These are phyloP conservation scores for Sander lucioperca DNA, from an alignment of 2,113 vertebrate species.

Conservation along the genomic window DNA sequence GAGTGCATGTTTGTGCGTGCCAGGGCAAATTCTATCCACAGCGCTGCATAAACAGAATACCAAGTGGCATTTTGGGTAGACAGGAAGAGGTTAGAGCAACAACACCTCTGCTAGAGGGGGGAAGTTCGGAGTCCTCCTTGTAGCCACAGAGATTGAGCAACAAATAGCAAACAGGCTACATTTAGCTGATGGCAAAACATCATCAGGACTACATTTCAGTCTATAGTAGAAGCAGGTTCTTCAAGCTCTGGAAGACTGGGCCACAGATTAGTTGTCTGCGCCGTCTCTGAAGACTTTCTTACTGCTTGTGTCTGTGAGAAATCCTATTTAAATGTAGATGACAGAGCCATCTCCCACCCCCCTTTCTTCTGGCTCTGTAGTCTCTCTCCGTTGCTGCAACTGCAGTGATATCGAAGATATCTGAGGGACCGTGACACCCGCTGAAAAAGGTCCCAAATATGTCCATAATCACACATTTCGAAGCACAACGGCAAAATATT, in stretches of 20 bases:
- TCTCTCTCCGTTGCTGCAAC: slow-evolving; percentile 48
- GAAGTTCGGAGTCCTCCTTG: slow-evolving; percentile 15
- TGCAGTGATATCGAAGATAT: slow-evolving; percentile 65
- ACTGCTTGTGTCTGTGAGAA: slow-evolving; percentile 26
- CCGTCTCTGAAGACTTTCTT: slow-evolving; percentile 1
- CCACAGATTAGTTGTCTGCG: slow-evolving; percentile 10
- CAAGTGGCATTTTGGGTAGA: slow-evolving; percentile 60
- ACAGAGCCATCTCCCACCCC: slow-evolving; percentile 42
- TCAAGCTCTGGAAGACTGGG: neutral
- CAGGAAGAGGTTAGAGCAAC: slow-evolving; percentile 72
- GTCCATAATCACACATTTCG: neutral
- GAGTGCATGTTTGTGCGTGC: slow-evolving; percentile 18
- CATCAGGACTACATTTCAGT: neutral
- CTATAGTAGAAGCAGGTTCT: neutral
- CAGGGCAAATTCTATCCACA: slow-evolving; percentile 14
- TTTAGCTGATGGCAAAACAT: slow-evolving; percentile 11
- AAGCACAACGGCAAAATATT: neutral
- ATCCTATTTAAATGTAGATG: slow-evolving; percentile 67
- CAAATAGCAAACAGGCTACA: slow-evolving; percentile 17
- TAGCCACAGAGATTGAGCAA: slow-evolving; percentile 46
- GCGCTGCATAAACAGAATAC: slow-evolving; percentile 39
- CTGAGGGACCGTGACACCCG: slow-evolving; percentile 49
- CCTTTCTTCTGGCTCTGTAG: neutral
- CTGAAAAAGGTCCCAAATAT: neutral
- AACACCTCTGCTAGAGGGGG: slow-evolving; percentile 33